These are phyloP conservation scores for Oasisia sp. DNA, from an alignment of 2,888 invertebrate genomes.

Conservation along the genomic window DNA sequence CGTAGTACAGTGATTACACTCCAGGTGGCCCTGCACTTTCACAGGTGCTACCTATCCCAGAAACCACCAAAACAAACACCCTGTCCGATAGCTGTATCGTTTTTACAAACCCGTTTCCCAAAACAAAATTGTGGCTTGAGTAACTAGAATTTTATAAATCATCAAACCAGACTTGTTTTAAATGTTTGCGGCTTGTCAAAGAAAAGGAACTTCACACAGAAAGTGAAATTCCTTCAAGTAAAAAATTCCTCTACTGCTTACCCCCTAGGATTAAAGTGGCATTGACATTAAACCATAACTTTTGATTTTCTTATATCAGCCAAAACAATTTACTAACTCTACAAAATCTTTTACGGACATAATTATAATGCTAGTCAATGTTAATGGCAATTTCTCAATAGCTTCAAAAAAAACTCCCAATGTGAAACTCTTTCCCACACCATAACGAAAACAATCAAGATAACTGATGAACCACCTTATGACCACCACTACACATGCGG, in stretches of 20 bases:
- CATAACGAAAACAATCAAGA: background rate
- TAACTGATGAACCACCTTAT: background rate
- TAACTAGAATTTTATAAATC: background rate
- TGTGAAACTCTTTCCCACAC: background rate
- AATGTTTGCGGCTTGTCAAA: too few species aligned
- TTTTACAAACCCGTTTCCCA: background rate
- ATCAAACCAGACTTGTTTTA: too few species aligned
- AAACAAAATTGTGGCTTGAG: background rate
- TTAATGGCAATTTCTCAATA: background rate
- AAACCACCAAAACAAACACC: background rate
- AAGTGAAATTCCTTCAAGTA: too few species aligned
- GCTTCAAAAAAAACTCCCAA: background rate
- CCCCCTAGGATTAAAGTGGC: too few species aligned
- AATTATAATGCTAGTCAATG: background rate
- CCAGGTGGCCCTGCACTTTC: background rate
- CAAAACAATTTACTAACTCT: background rate
- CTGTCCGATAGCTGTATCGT: background rate
- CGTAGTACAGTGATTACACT: background rate
- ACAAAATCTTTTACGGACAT: background rate
- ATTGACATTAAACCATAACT: background rate
- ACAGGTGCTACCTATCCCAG: background rate
- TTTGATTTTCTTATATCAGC: background rate
- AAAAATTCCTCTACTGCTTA: too few species aligned
- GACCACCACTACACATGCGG: background rate
- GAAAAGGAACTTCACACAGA: too few species aligned